Base-by-base conservation (phyloP, 2,797 vertebrate genomes). In the Discoglossus pictus region DNA sequence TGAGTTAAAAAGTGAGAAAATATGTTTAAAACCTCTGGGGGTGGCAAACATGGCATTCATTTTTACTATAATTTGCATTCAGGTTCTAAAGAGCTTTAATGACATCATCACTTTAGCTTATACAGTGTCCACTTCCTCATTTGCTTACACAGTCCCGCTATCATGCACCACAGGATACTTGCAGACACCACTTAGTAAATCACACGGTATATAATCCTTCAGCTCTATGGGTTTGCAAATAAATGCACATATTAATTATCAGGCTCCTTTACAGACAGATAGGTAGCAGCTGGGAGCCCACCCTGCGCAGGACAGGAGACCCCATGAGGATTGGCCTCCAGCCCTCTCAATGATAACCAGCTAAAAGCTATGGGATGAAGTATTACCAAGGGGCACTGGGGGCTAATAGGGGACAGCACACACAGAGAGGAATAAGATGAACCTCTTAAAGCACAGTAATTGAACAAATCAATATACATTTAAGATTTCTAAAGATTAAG, bases 351-450 rank as follows among this genome's bases (percentile, higher is more conserved):
- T 55, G 61, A 67, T 70, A 65, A 74, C 52, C 48, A 76, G 68
- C 31, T 67, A 61, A 73, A 68, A 75, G 56, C 65, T 72, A 38
- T 13, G 34, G 13, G 67, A 68, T 35, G 27, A 65, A 50, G 1
- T 0, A 53, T 62, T 11, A 42, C n/a, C 54, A 68, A 42, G 5
- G 65, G 21, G 31, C 73, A 50, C 24, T 17, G 50, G 43, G 34
- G 43, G 4, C 12, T 3, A 13, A 63, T 36, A 47, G 47, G 39
- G 36, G 58, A 69, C 44, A 21, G 21, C 2, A 9, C 1, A 27
- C n/a, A 48, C 16, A 6, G 16, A 24, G 44, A 6, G 23, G 23
- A 35, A 51, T 48, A 35, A 48, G 24, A 40, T 13, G 36, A 3
- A 24, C 16, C 23, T 53, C 15, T 38, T 15, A 54, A 54, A 43